These are phyloP conservation scores for Drosophila orosa DNA, from an alignment of 1,140 invertebrate genomes.

Conservation along the genomic window DNA sequence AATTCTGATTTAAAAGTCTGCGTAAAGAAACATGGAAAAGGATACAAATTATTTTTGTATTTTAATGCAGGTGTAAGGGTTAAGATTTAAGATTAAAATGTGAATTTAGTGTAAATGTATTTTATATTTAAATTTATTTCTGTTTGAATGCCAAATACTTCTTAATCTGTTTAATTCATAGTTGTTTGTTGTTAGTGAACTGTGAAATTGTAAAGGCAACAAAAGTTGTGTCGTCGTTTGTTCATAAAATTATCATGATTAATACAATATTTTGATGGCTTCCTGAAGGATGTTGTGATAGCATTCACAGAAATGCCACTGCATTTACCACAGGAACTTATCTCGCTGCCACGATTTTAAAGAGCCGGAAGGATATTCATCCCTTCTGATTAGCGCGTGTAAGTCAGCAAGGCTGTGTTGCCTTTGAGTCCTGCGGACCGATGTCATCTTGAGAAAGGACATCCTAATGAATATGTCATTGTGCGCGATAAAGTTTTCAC, in stretches of 20 bases:
- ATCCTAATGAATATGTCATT: constrained; percentile 59
- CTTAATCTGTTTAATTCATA: neutral
- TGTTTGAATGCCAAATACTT: no score
- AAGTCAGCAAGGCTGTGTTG: constrained; percentile 29
- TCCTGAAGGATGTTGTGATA: constrained; percentile 44
- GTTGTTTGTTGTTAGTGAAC: neutral
- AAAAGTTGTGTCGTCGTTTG: constrained; percentile 9
- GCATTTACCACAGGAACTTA: constrained; percentile 26
- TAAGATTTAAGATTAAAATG: neutral
- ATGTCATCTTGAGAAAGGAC: constrained; percentile 59
- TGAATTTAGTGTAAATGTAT: neutral
- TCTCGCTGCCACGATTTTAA: constrained; percentile 25
- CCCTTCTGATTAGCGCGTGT: constrained; percentile 57
- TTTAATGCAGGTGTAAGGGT: neutral
- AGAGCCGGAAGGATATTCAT: constrained; percentile 47
- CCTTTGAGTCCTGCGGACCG: constrained; percentile 24
- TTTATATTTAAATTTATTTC: neutral
- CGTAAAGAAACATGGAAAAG: neutral
- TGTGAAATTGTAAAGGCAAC: constrained; percentile 16
- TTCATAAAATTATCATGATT: constrained; percentile 25
- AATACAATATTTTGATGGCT: constrained; percentile 52
- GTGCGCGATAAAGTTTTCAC: constrained; percentile 58
- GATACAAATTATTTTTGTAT: constrained; percentile 10
- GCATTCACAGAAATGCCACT: constrained; percentile 24
- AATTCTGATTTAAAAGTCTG: constrained; percentile 16